phyloP scores from a whole-genome alignment of 2,888 invertebrate species.

The Perizoma flavofasciatum region DNA sequence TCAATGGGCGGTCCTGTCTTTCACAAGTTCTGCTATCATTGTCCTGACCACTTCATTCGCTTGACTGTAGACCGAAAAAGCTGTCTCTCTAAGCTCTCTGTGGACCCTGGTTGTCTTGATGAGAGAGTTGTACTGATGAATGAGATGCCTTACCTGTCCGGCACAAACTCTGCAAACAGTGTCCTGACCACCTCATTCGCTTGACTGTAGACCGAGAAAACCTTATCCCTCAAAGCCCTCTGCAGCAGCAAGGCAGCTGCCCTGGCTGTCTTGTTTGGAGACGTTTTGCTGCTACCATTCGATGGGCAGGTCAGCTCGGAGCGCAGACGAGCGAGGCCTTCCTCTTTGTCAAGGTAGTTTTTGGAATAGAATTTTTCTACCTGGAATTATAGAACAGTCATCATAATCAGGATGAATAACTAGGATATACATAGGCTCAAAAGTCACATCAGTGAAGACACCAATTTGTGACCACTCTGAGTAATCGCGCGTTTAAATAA shows the following conservation, averaged over 20 bases:
- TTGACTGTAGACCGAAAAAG: slow-evolving; percentile 93
- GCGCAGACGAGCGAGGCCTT: slow-evolving; percentile 88
- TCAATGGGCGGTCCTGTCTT: no score
- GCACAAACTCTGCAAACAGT: slow-evolving; percentile 93
- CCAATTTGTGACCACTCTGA: no score
- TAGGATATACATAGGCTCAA: no score
- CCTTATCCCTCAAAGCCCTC: slow-evolving; percentile 92
- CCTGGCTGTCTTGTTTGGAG: slow-evolving; percentile 91
- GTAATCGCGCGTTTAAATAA: no score
- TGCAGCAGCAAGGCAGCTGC: slow-evolving; percentile 92
- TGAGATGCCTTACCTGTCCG: slow-evolving; percentile 83
- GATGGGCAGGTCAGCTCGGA: slow-evolving; percentile 72
- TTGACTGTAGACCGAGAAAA: slow-evolving; percentile 93
- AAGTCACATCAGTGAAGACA: no score
- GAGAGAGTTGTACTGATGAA: slow-evolving; percentile 77
- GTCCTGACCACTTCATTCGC: slow-evolving; percentile 92
- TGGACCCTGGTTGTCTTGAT: slow-evolving; percentile 93
- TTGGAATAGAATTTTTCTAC: slow-evolving; percentile 96
- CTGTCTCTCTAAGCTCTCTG: slow-evolving; percentile 93
- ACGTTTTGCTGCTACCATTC: slow-evolving; percentile 72
- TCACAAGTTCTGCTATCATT: slow-evolving; percentile 93
- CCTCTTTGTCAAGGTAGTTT: slow-evolving; percentile 95
- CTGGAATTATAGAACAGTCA: slow-evolving; percentile 61
- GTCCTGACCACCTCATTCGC: slow-evolving; percentile 92
- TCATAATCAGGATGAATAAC: neutral